Conservation (phyloP, 2,888 invertebrate species). For the Drosophila picticornis region DNA sequence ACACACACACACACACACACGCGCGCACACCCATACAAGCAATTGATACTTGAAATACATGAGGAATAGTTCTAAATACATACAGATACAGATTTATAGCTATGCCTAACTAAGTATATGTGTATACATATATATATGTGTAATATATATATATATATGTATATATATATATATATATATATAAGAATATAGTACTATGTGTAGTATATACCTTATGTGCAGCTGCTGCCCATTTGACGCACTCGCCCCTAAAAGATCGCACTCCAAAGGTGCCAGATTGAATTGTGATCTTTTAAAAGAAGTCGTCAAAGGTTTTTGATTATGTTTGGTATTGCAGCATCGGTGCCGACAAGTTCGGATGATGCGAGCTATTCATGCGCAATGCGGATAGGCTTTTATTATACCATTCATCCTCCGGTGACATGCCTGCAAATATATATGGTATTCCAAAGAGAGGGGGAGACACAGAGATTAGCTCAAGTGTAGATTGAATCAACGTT, state of each 20-base stretch:
- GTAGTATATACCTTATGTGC: conserved; percentile 2
- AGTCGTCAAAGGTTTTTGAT: conserved; percentile 87
- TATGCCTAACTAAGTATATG: conserved; percentile 25
- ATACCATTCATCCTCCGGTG: conserved; percentile 98
- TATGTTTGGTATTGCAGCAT: conserved; percentile 99
- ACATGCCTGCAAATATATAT: conserved; percentile 89
- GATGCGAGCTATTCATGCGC: conserved; percentile 98
- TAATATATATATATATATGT: conserved; percentile 9
- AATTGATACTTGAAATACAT: conserved; percentile 32
- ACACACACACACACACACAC: conserved; percentile 1
- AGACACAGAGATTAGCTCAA: conserved; percentile 19
- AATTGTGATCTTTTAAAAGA: conserved; percentile 83
- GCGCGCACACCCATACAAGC: conserved; percentile 16
- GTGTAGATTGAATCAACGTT: conserved; percentile 33
- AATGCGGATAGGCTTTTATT: conserved; percentile 98
- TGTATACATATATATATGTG: conserved; percentile 10
- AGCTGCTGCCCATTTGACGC: conserved; percentile 62
- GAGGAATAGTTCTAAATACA: conserved; percentile 49
- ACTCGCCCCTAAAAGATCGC: conserved; percentile 64
- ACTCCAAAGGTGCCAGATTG: conserved; percentile 37
- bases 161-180: conserved; percentile 14
- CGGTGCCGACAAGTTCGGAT: conserved; percentile 97
- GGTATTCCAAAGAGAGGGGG: not conserved
- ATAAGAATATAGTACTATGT: conserved; percentile 8
- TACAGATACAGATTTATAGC: conserved; percentile 45